phyloP scores from a whole-genome alignment of 2,888 invertebrate species.

The Hypomecis punctinalis region DNA sequence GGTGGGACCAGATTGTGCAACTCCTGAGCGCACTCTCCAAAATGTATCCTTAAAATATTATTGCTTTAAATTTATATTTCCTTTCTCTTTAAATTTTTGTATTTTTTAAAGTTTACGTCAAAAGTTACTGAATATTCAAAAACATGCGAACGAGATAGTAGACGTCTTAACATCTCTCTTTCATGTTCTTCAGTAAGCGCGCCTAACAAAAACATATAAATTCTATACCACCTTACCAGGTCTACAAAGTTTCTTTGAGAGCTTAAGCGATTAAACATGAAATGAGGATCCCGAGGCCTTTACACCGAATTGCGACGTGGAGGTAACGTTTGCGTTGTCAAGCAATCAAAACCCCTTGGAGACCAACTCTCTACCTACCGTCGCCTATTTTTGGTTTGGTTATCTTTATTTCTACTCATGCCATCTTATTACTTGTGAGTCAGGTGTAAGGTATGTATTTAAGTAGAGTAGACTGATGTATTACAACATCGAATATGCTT shows the following conservation, averaged over 20 bases:
- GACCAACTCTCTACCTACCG: background rate
- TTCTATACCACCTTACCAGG: conserved; percentile 6
- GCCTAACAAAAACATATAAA: conserved; percentile 10
- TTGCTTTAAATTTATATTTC: no score
- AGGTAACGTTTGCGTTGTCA: conserved; percentile 2
- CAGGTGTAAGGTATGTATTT: no score
- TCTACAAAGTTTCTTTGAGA: conserved; percentile 12
- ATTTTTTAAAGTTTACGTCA: no score
- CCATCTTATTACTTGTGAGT: background rate
- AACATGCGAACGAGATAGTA: no score
- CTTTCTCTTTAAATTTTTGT: no score
- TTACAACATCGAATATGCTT: no score
- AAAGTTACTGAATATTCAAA: no score
- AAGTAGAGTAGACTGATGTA: no score
- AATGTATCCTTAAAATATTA: no score
- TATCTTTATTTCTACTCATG: background rate
- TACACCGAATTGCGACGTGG: conserved; percentile 6
- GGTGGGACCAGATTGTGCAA: no score
- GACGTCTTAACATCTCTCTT: no score
- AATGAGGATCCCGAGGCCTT: conserved; percentile 15
- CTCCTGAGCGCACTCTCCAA: no score
- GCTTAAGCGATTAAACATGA: conserved; percentile 17
- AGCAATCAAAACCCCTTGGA: conserved; percentile 10
- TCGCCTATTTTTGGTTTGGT: background rate
- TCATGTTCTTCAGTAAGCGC: conserved; percentile 1